Percentiles rank a stretch among this genome's conserved stretches.
Evolutionary conservation across 2,888 invertebrate genomes (phyloP).

Genomic region (Spodoptera littoralis): DNA sequence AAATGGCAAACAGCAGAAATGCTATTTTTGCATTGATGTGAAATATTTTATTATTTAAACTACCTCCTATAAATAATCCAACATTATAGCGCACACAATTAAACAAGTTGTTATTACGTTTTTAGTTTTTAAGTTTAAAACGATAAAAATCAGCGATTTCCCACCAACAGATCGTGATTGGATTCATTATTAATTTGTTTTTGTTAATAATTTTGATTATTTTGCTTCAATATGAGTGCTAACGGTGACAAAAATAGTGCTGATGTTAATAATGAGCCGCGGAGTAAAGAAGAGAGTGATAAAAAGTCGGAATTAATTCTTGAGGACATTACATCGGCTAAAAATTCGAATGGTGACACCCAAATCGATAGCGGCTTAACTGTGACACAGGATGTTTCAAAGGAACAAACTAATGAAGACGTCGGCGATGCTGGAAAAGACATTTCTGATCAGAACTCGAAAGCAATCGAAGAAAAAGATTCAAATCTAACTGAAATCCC

Average conservation of each 20-base stretch:
- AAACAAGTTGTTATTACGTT: neutral
- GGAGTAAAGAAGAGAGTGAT: neutral
- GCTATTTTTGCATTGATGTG: slow-evolving; percentile 15
- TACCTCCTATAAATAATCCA: neutral
- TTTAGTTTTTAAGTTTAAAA: neutral
- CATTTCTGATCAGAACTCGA: neutral
- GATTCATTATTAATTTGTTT: slow-evolving; percentile 6
- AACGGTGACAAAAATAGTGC: slow-evolving; percentile 14
- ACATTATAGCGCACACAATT: neutral
- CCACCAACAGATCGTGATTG: neutral
- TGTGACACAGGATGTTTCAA: neutral
- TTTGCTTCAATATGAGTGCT: slow-evolving; percentile 39
- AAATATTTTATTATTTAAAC: no score
- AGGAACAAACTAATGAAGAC: slow-evolving; percentile 2
- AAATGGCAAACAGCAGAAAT: slow-evolving; percentile 27
- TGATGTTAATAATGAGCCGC: slow-evolving; percentile 9
- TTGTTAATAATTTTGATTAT: neutral
- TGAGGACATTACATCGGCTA: slow-evolving; percentile 1
- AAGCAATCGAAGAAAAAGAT: neutral
- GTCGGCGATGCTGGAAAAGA: slow-evolving; percentile 10
- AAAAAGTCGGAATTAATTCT: neutral
- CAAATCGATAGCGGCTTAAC: neutral
- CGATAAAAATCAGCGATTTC: neutral
- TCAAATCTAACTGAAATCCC: neutral
- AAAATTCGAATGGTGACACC: neutral